A percentile compares a stretch with the other conserved stretches of the same genome.
Conservation (phyloP, 2,888 invertebrate species). For the Macaria liturata region DNA sequence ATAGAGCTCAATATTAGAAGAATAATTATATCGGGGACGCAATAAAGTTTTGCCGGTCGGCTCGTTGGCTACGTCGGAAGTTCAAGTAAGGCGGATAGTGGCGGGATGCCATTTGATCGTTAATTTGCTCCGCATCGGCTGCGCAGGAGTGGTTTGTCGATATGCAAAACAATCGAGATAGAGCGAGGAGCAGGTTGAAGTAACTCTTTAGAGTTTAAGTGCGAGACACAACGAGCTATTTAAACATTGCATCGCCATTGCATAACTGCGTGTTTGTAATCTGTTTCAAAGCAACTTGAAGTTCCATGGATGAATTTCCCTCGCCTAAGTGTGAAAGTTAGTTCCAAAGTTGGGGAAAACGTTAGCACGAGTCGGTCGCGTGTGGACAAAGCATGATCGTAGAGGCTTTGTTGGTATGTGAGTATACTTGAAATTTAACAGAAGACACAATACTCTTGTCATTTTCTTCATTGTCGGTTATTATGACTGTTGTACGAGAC, state of each 20-base stretch:
- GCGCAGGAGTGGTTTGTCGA: slow-evolving; percentile 61
- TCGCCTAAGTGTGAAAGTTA: slow-evolving; percentile 8
- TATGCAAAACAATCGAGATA: slow-evolving; percentile 80
- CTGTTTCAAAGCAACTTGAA: not conserved
- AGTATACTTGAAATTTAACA: slow-evolving; percentile 17
- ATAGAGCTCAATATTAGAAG: slow-evolving; percentile 52
- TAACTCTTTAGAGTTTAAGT: slow-evolving; percentile 44
- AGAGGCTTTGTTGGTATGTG: slow-evolving; percentile 15
- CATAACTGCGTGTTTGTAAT: slow-evolving; percentile 12
- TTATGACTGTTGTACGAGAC: slow-evolving; percentile 16
- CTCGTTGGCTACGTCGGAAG: slow-evolving; percentile 52
- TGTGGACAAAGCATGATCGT: slow-evolving; percentile 15
- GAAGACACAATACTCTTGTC: slow-evolving; percentile 18
- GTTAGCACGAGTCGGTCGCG: slow-evolving; percentile 9
- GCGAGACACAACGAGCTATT: slow-evolving; percentile 34
- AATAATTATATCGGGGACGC: slow-evolving; percentile 35
- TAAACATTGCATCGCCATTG: slow-evolving; percentile 14
- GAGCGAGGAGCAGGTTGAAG: slow-evolving; percentile 51
- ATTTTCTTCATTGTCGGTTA: slow-evolving; percentile 21
- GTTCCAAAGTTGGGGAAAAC: slow-evolving; percentile 9
- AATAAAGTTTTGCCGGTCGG: slow-evolving; percentile 42
- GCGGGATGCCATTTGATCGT: slow-evolving; percentile 71
- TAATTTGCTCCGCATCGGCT: slow-evolving; percentile 71
- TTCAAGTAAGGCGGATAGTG: slow-evolving; percentile 51
- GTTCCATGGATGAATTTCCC: not conserved